Evolutionary conservation across 2,797 vertebrate genomes (phyloP), one percentile per base, ranked within the genome.

Genomic region (Rhadinocentrus ornatus): DNA sequence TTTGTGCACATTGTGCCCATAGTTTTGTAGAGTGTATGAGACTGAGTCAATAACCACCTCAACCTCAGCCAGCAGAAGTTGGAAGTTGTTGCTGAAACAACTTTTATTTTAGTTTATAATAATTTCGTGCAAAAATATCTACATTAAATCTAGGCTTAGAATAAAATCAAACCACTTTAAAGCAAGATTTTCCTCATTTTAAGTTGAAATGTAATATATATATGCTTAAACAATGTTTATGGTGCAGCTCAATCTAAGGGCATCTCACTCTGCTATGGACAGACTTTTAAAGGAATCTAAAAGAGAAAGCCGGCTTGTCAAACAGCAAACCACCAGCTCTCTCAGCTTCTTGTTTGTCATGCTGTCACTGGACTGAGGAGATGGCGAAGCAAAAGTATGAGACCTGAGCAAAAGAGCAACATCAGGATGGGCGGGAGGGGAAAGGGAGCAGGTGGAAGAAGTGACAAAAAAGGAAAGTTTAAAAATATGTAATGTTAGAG

Each of bases 261-360:
- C 9, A 50, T 4, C 27, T 6, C 1, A 18, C 53, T 18, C 7
- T 18, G 6, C 13, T 16, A 18, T 29, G 13, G 62, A 76, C 39
- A 39, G 22, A 48, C 15, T 62, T 4, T 52, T 63, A n/a, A 10
- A 24, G 29, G 39, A 46, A 57, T 20, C 18, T n/a, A 5, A 18
- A 8, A 20, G 44, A 73, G 50, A 26, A 24, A 44, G 54, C 22
- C 22, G 58, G 58, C 3, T 59, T 50, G 22, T 50, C 41, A 39
- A 53, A 69, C 34, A 53, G 35, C 34, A 54, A 52, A 66, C 24
- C 20, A 66, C 35, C 35, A 55, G 46, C 46, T 50, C 46, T 12
- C 46, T 50, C 20, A 50, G 46, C 6, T 22, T 7, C n/a, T 50
- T 50, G 46, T 11, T 22, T 50, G 46, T 9, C n/a, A 50, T 50